These are phyloP conservation scores for Oscheius sp. DNA, from an alignment of 2,888 invertebrate species.

Conservation along the genomic window DNA sequence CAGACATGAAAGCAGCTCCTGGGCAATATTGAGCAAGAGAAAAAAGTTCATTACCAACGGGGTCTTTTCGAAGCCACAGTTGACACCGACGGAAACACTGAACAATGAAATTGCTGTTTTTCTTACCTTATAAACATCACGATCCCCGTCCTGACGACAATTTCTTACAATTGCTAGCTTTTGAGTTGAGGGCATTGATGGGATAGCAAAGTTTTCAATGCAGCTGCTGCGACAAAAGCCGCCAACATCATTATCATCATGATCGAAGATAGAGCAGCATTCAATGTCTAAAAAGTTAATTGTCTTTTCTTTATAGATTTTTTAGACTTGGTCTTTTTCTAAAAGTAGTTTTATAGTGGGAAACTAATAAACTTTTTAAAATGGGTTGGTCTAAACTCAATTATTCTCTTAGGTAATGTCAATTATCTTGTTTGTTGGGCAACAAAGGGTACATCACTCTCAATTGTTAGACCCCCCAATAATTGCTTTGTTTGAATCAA, in stretches of 20 bases:
- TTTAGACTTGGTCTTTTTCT: too few relatives aligned
- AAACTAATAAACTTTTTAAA: too few relatives aligned
- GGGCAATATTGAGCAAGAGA: not conserved
- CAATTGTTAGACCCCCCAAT: too few relatives aligned
- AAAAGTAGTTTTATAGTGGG: too few relatives aligned
- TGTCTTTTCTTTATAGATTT: too few relatives aligned
- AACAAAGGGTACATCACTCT: too few relatives aligned
- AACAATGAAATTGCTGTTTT: not conserved
- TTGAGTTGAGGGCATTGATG: not conserved
- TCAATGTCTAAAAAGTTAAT: not conserved
- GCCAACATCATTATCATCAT: conserved; percentile 10
- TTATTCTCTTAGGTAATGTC: too few relatives aligned
- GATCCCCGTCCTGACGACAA: conserved; percentile 17
- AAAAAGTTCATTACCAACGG: not conserved
- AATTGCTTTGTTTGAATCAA: too few relatives aligned
- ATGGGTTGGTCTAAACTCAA: too few relatives aligned
- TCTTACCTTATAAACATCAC: conserved; percentile 9
- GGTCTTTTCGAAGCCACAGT: not conserved
- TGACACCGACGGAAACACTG: conserved; percentile 18
- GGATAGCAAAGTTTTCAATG: not conserved
- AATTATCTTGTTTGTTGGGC: too few relatives aligned
- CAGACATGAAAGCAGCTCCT: not conserved
- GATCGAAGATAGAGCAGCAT: conserved; percentile 14
- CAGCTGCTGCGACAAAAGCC: conserved; percentile 5
- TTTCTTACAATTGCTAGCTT: not conserved